Evolutionary conservation across 1,140 invertebrate species (phyloP), one percentile per base, ranked within the genome.

Genomic region (Gerris buenoi): DNA sequence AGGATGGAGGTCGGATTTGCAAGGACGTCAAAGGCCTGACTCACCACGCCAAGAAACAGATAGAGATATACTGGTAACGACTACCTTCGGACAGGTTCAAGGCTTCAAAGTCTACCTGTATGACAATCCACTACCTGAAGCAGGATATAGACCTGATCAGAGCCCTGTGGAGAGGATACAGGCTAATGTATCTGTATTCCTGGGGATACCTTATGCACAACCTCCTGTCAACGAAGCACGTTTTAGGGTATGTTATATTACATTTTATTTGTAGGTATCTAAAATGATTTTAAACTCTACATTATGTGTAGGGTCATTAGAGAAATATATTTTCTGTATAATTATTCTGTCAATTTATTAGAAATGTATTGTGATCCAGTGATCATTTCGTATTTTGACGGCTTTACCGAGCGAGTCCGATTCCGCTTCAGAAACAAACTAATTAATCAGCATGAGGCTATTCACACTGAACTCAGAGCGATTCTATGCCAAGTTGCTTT

Each of bases 121-220:
- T 75, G 90, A 93, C 72, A 84, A 90, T 76, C 88, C 88, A 2
- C 82, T 87, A 73, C 89, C 90, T 0, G 81, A 84, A 70, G 85
- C 84, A 1, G 83, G 84, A 10, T 88, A 88, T 72, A 79, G 88
- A 67, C 89, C 89, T 3, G 88, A 87, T 77, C 81, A 83, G 66
- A 81, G 84, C 58, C 84, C 85, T 27, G 86, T 92, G 25, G 90
- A 93, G 72, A 83, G 85, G 70, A 83, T 88, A 26, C 84, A 86
- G 68, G 83, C 83, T 26, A 82, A 84, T 71, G 88, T 87, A 0
- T 85, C 86, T 22, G 87, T 88, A 0, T 97, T 95, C 76, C 79
- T 96, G 26, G 93, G 93, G 0, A 93, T 97, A 71, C 93, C 93
- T 1, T 95, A 95, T 78, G 92, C 93, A 0, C 81, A 86, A 74